Percentiles rank a stretch among this genome's conserved stretches.
Evolutionary conservation across 2,888 invertebrate species (phyloP).

Genomic region (Athalia cordata): DNA sequence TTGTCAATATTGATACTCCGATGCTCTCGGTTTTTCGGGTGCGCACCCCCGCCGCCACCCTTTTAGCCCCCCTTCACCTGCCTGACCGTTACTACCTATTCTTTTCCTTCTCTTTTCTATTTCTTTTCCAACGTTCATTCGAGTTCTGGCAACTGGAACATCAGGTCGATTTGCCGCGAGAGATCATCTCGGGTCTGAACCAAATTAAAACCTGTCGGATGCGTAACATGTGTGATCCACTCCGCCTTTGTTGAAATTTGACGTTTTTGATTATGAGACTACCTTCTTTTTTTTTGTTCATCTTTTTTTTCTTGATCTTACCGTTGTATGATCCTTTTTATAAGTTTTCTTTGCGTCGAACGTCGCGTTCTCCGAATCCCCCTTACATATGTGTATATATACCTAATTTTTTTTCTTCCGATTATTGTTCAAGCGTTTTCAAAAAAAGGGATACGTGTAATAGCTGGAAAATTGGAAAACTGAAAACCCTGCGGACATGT

Average conservation of each 20-base stretch:
- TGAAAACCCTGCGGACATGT: slow-evolving; percentile 2
- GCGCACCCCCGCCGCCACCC: slow-evolving; percentile 46
- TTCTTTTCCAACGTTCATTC: background rate
- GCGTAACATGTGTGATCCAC: slow-evolving; percentile 68
- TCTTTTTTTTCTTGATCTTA: background rate
- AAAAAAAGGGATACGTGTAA: slow-evolving; percentile 1
- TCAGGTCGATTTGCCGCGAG: slow-evolving; percentile 54
- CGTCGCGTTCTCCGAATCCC: slow-evolving; percentile 10
- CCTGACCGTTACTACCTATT: slow-evolving; percentile 23
- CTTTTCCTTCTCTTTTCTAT: slow-evolving; percentile 40
- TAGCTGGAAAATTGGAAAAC: slow-evolving; percentile 17
- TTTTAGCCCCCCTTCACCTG: slow-evolving; percentile 29
- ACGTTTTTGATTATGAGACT: slow-evolving; percentile 68
- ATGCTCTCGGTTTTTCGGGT: slow-evolving; percentile 48
- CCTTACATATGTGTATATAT: background rate
- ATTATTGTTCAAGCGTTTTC: background rate
- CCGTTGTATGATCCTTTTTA: slow-evolving; percentile 23
- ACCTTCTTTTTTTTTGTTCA: slow-evolving; percentile 19
- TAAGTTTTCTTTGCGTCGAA: slow-evolving; percentile 29
- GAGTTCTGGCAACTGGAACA: slow-evolving; percentile 46
- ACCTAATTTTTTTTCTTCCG: slow-evolving; percentile 10
- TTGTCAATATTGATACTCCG: slow-evolving; percentile 73
- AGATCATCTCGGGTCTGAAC: slow-evolving; percentile 66
- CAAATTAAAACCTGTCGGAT: slow-evolving; percentile 73
- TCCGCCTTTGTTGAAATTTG: slow-evolving; percentile 68